phyloP scores from a whole-genome alignment of 2,888 invertebrate genomes.

The Diadegma fenestrale region DNA sequence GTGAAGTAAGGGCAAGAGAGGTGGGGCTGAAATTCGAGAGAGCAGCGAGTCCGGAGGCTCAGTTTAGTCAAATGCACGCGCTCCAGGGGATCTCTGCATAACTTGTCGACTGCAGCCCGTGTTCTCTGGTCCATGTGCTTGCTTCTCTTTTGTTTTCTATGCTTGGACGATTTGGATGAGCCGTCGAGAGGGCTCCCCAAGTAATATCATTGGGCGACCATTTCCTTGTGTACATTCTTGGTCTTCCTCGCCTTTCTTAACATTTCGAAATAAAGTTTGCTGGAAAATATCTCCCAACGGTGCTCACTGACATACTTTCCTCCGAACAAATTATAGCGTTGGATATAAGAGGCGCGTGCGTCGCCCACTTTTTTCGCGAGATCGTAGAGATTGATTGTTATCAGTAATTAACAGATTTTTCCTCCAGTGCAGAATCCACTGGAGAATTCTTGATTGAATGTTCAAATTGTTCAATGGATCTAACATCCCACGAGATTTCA shows the following conservation, averaged over 20 bases:
- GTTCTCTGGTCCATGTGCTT: conserved; percentile 48
- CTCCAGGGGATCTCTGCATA: conserved; percentile 76
- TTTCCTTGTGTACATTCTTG: not conserved
- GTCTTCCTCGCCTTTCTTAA: not conserved
- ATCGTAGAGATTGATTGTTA: not conserved
- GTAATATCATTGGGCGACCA: conserved; percentile 60
- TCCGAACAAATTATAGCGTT: not conserved
- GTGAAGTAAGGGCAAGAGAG: conserved; percentile 37
- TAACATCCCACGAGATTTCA: not conserved
- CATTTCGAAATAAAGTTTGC: not conserved
- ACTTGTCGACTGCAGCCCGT: conserved; percentile 80
- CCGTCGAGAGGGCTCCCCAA: conserved; percentile 39
- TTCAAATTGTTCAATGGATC: not conserved
- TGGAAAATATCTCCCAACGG: not conserved
- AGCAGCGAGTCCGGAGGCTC: conserved; percentile 70
- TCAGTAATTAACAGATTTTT: conserved; percentile 1
- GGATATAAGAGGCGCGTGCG: not conserved
- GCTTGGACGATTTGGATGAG: conserved; percentile 72
- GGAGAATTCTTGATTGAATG: not conserved
- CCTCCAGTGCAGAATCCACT: not conserved
- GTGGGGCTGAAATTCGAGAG: conserved; percentile 65
- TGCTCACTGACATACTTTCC: not conserved
- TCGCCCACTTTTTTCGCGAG: not conserved
- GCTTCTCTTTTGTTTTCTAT: conserved; percentile 79
- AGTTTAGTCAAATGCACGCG: conserved; percentile 81